A percentile compares a stretch with the other conserved stretches of the same genome.
Evolutionary conservation across 2,797 vertebrate species (phyloP).

Genomic region (Mareca penelope): DNA sequence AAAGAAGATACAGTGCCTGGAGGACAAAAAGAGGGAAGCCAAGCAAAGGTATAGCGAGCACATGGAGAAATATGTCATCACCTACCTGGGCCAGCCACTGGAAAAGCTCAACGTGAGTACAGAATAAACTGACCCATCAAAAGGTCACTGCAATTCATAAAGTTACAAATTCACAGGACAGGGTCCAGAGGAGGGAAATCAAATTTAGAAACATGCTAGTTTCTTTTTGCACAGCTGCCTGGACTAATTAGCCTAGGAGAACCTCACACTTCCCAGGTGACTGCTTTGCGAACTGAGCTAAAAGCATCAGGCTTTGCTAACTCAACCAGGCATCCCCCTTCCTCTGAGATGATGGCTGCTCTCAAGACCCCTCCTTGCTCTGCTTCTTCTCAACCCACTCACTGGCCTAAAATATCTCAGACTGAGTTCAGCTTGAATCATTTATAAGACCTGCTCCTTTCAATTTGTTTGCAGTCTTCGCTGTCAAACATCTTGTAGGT

Average conservation of each 20-base stretch:
- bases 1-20: conserved; percentile 43
- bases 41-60: conserved; percentile 16
- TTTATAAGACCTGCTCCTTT: conserved; percentile 34
- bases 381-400: not conserved
- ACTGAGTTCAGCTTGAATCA: not conserved
- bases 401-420: not conserved
- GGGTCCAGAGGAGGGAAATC: not conserved
- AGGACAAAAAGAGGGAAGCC: conserved; percentile 47
- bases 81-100: conserved; percentile 48
- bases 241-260: not conserved
- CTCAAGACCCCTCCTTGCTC: not conserved
- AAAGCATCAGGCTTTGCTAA: not conserved
- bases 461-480: conserved; percentile 1
- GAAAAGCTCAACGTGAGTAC: conserved; percentile 60
- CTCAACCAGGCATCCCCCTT: not conserved
- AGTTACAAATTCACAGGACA: not conserved
- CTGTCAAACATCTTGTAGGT: not conserved
- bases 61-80: conserved; percentile 36
- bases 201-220: not conserved
- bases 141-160: not conserved
- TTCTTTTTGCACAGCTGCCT: not conserved
- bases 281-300: not conserved
- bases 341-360: not conserved
- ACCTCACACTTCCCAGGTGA: not conserved
- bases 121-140: not conserved